These are phyloP conservation scores for Lasius platythorax DNA, from an alignment of 2,888 invertebrate species.

Conservation along the genomic window DNA sequence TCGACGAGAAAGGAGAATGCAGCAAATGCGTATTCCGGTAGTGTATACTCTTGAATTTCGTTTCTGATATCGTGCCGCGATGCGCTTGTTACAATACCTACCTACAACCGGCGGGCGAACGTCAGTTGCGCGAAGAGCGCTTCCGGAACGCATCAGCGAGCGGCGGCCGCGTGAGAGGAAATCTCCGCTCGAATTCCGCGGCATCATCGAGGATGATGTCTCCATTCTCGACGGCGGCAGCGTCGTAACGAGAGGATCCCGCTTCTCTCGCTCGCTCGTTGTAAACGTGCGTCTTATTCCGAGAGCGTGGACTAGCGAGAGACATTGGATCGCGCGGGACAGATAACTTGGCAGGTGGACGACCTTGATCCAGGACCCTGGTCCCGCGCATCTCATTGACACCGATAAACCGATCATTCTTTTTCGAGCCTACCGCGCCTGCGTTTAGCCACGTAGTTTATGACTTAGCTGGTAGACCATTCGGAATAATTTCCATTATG, in stretches of 20 bases:
- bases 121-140: slow-evolving; percentile 44
- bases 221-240: slow-evolving; percentile 61
- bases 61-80: slow-evolving; percentile 21
- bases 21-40: not conserved
- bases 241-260: slow-evolving; percentile 61
- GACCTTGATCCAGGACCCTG: slow-evolving; percentile 78
- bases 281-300: slow-evolving; percentile 53
- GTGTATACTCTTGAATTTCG: slow-evolving; percentile 10
- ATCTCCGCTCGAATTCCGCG: slow-evolving; percentile 60
- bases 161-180: slow-evolving; percentile 28
- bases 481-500: not conserved
- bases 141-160: slow-evolving; percentile 58
- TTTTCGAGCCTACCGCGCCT: slow-evolving; percentile 17
- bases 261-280: slow-evolving; percentile 49
- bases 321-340: slow-evolving; percentile 65
- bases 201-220: slow-evolving; percentile 67
- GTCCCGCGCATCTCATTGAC: slow-evolving; percentile 79
- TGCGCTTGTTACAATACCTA: slow-evolving; percentile 25
- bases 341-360: slow-evolving; percentile 76
- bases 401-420: slow-evolving; percentile 72
- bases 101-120: slow-evolving; percentile 14
- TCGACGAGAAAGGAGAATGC: not conserved
- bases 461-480: not conserved
- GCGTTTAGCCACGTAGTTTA: slow-evolving; percentile 37
- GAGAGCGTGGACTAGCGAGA: slow-evolving; percentile 64